Base-by-base conservation (phyloP, 1,140 invertebrate species). In the Antheraea mylitta region DNA sequence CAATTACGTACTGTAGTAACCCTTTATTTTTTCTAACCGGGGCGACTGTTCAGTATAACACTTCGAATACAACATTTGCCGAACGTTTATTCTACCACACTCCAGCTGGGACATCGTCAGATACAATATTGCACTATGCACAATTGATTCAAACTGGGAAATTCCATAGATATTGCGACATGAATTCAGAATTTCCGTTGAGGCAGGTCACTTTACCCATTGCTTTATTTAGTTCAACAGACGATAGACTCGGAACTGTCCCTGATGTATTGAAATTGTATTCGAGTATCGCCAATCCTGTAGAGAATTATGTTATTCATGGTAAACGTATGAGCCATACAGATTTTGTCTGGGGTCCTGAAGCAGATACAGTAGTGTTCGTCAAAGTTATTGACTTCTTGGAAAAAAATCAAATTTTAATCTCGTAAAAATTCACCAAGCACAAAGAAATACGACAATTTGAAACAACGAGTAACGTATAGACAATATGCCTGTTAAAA, bases 61-160 rank as follows among this genome's bases (percentile, higher is more conserved):
- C 95, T 4, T 80, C 94, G 93, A 93, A 92, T 69, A 75, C 94
- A 38, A 76, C 68, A 67, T 80, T 80, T 58, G 37, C 70, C 3
- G 68, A 45, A 18, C 68, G 67, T 62, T 9, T 30, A 4, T 79
- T 96, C 16, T 90, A 93, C 62, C 96, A 98, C 79, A 93, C 94
- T 30, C 97, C 97, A 4, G 95, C 96, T 11, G 96, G 97, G 19
- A 94, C 96, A 0, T 97, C 97, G 10, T 95, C 95, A 0, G 94
- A 95, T 82, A 96, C 96, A 64, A 81, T 98, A 5, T 73, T 96
- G 19, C 95, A 96, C 85, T 96, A 93, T 71, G 93, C 92, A 0
- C 95, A 95, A 92, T 92, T 94, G 87, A 92, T 94, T 7, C 81
- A 89, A 74, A 80, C 78, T 74, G 94, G 95, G 18, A 93, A 92